These are phyloP conservation scores for Ctenopoma multispine DNA, from an alignment of 2,797 vertebrate genomes.

Conservation along the genomic window DNA sequence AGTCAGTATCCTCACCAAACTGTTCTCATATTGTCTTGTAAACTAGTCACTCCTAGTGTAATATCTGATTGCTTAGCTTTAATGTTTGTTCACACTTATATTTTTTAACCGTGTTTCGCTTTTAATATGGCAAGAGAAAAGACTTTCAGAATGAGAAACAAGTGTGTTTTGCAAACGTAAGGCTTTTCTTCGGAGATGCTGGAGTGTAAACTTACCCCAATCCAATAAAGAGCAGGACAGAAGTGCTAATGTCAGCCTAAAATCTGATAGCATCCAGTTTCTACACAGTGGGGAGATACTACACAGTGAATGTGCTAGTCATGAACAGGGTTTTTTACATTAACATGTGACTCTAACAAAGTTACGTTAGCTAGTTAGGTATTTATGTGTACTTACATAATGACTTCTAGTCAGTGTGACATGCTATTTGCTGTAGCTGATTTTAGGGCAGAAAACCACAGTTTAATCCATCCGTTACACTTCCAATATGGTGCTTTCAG, in stretches of 20 bases:
- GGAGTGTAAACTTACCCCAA: neutral
- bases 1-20: no score
- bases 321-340: neutral
- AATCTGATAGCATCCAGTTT: neutral
- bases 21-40: no score
- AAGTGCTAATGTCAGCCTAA: neutral
- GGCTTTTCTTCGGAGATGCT: neutral
- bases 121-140: neutral
- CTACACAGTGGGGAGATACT: neutral
- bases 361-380: neutral
- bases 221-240: neutral
- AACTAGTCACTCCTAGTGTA: neutral
- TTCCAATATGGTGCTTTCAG: neutral
- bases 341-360: neutral
- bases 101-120: neutral
- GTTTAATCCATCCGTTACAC: neutral
- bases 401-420: neutral
- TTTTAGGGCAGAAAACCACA: slow-evolving; percentile 5
- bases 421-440: neutral
- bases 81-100: neutral
- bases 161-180: neutral
- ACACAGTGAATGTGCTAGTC: neutral
- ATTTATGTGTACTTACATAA: neutral
- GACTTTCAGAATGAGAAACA: neutral
- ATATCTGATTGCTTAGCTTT: neutral